Evolutionary conservation across 2,888 invertebrate genomes (phyloP).

Genomic region (Pristionchus maxplancki): DNA sequence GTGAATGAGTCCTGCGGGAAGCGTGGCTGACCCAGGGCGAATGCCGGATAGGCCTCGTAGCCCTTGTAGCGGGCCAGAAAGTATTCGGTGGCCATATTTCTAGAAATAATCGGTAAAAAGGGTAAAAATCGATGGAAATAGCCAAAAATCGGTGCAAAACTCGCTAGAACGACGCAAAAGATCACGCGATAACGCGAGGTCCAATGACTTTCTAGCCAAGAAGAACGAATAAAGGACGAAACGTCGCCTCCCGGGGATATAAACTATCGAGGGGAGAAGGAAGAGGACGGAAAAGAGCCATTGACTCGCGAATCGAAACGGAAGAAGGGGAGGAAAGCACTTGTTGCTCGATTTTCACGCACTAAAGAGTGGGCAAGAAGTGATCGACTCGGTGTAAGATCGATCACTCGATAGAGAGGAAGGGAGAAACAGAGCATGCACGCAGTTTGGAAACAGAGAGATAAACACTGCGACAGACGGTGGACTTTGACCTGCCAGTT

Average conservation of each 20-base stretch:
- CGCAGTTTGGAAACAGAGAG: neutral
- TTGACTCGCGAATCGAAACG: neutral
- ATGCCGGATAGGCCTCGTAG: constrained; percentile 69
- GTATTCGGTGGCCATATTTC: neutral
- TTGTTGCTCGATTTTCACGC: neutral
- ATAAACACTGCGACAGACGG: neutral
- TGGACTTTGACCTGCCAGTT: neutral
- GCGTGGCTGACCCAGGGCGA: constrained; percentile 65
- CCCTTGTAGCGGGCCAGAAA: constrained; percentile 54
- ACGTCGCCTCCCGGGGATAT: neutral
- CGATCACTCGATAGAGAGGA: neutral
- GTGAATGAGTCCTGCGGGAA: constrained; percentile 77
- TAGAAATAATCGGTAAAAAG: constrained; percentile 54
- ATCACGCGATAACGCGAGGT: neutral
- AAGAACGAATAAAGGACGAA: neutral
- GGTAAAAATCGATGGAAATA: neutral
- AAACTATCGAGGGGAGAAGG: neutral
- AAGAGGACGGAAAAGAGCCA: neutral
- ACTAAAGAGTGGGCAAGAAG: neutral
- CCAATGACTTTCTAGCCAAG: neutral
- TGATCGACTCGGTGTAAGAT: constrained; percentile 1
- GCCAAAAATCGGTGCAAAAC: neutral
- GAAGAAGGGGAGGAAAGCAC: neutral
- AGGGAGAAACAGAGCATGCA: neutral
- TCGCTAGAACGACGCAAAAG: neutral